Evolutionary conservation across 2,797 vertebrate genomes (phyloP).

Genomic region (Scomberomorus guttatus): DNA sequence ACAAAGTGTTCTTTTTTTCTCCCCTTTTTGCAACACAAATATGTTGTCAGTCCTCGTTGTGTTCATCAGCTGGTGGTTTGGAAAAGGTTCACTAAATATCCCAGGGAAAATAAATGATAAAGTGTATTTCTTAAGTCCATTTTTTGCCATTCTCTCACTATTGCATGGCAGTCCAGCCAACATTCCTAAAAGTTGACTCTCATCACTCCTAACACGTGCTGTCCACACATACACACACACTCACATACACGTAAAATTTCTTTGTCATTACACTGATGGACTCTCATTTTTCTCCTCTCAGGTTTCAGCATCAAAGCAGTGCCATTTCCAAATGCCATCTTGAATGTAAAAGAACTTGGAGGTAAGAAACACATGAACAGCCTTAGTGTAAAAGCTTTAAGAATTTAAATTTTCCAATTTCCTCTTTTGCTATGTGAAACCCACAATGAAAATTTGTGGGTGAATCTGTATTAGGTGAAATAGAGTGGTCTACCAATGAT

Average conservation of each 20-base stretch:
- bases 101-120: constrained; percentile 30
- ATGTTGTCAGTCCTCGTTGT: constrained; percentile 54
- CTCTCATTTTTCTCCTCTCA: constrained; percentile 78
- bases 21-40: constrained; percentile 51
- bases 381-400: not conserved
- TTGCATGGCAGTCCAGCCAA: constrained; percentile 40
- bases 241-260: not conserved
- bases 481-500: too few relatives aligned
- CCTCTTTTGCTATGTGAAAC: not conserved
- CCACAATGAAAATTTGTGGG: not conserved
- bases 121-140: constrained; percentile 20
- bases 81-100: constrained; percentile 56
- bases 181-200: constrained; percentile 40
- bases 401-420: not conserved
- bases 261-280: constrained; percentile 37
- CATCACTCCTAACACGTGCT: constrained; percentile 31
- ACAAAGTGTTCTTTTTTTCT: constrained; percentile 57
- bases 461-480: not conserved
- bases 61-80: constrained; percentile 54
- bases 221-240: not conserved
- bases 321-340: constrained; percentile 95
- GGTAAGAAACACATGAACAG: constrained; percentile 85
- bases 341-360: constrained; percentile 99
- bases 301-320: constrained; percentile 99
- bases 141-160: constrained; percentile 22